Base-by-base conservation (phyloP, 2,888 invertebrate genomes). In the Epinotia bilunana region DNA sequence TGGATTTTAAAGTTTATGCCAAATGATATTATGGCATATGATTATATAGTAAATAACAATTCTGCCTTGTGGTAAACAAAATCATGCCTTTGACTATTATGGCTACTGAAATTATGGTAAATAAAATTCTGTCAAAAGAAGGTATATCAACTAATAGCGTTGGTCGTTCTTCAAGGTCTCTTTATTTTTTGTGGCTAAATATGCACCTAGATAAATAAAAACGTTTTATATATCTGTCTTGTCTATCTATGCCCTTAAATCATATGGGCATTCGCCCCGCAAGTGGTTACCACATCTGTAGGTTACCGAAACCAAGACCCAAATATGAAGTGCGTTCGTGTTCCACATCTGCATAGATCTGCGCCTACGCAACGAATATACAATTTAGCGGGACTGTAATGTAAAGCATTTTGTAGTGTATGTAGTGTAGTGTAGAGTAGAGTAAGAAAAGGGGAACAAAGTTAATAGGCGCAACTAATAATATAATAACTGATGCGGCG, bases 391-490 rank as follows among this genome's bases (percentile, higher is more conserved):
- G 16, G 49, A 49, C 49, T n/a, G n/a, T n/a, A n/a, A n/a, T 49
- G 1, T 4, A 5, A 0, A 13, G 49, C 16, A 49, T 13, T 49
- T 49, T 16, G 46, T 49, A 49, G 49, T 49, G 49, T 49, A 4
- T 13, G 11, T 46, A 12, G 9, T 33, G 33, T 39, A 49, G 62
- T 39, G n/a, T 39, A 20, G 46, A 39, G 20, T 63, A 63, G 72
- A 65, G 70, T 62, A 71, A 49, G 69, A 33, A 60, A 72, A 70
- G 28, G 49, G 64, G 64, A 74, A 28, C 70, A 65, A 64, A 74
- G 64, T 64, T 70, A 74, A 70, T 70, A 64, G 74, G 74, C 64
- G 69, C 74, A 64, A 64, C 70, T 64, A 74, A 71, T 70, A 74
- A 70, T 33, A 71, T 70, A 74, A 70, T 33, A 65, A 53, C 64